Base-by-base conservation (phyloP, 2,888 invertebrate genomes). In the Andrena haemorrhoa region DNA sequence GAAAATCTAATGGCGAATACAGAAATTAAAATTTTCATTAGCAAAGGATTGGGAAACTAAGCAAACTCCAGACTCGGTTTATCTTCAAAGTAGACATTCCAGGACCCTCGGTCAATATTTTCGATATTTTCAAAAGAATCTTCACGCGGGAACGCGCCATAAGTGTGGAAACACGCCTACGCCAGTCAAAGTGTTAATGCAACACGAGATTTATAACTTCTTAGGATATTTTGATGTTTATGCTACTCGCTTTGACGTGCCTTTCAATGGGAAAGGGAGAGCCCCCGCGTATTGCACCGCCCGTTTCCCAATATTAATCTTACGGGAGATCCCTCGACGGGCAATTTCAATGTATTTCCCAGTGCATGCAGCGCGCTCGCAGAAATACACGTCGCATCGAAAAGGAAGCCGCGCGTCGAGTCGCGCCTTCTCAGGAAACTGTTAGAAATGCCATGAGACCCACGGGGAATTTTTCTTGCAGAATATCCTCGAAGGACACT, bases 401-500 rank as follows among this genome's bases (percentile, higher is more conserved):
- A 41, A 68, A 31, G 31, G 47, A 60, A 60, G 35, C 31, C 26
- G 64, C 51, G 41, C 26, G 61, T n/a, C n/a, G 53, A 12, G 70
- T 70, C 4, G 47, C 33, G 33, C 60, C 49, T 63, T 23, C 20
- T 53, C 41, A 41, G 35, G 47, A 20, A 73, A 41, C 66, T 64
- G 68, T 51, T 68, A 63, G 69, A 41, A 56, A 61, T 56, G 31
- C 41, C 51, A 12, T 26, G n/a, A 16, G 66, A 63, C 33, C 81
- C 66, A 23, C 66, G 8, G 75, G 82, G 70, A 82, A 82, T 75
- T 81, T 41, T 80, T 51, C 82, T 68, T 61, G 49, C n/a, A 61
- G 61, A 63, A 75, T 8, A 51, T 31, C 26, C 61, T 71, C 53
- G 35, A 20, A 79, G 58, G 72, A 75, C 61, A 75, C 10, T 10